Evolutionary conservation across 2,113 vertebrate genomes (phyloP), one percentile per base, ranked within the genome.

Genomic region (Sturnira hondurensis): DNA sequence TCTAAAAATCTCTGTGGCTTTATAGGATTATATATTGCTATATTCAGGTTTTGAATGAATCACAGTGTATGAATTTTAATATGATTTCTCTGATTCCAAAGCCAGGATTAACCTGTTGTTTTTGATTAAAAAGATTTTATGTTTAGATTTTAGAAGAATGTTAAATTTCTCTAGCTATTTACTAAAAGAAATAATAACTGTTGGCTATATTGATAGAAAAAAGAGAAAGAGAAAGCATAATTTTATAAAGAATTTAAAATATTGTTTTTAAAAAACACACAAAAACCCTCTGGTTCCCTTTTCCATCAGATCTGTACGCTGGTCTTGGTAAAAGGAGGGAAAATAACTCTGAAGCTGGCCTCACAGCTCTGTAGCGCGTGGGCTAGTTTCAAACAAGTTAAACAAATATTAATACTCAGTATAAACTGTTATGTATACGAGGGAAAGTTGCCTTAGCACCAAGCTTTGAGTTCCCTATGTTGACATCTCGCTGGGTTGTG

Each of bases 11-110:
- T 98, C 98, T 97, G 95, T 98, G 97, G 98, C 98, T 98, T 98
- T 98, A 98, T 98, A 98, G 99, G 99, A 99, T 99, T 99, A 99
- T 98, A 97, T 98, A 97, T 98, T 98, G 98, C 91, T 86, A 71
- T 94, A 98, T 99, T 98, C 98, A 98, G 97, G 98, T 98, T 98
- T 98, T 98, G 96, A 98, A 99, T 98, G 98, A 99, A 98, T 98
- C 98, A 96, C 98, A 98, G 97, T 98, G 98, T 98, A 96, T 97
- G 92, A 82, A 95, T 95, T 97, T 97, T 95, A 98, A 98, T 96
- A 33, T 97, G 86, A 97, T 98, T 98, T 99, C 98, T 99, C 98
- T 95, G 61, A 97, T 97, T 98, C 97, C 91, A 98, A 98, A 98
- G 97, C 98, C 96, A 96, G 99, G 99, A 99, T 99, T 99, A 99